Evolutionary conservation across 2,113 vertebrate species (phyloP), one percentile per base, ranked within the genome.

Genomic region (Periophthalmus modestus): DNA sequence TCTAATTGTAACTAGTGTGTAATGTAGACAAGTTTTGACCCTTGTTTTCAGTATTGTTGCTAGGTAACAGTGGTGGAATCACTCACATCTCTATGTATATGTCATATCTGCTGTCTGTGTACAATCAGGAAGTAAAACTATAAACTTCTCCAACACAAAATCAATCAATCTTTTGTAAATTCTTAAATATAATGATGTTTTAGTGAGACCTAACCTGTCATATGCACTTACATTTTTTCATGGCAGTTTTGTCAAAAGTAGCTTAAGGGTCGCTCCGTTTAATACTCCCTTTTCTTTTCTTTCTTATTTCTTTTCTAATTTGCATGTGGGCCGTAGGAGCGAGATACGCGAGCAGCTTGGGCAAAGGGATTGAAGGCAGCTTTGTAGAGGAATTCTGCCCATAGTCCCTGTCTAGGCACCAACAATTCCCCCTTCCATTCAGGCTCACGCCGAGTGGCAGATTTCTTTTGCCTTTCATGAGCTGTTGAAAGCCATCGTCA

Each of bases 381-480:
- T 86, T 88, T 85, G 74, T 78, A 68, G 69, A 34, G 66, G 78
- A 71, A 68, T 85, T 84, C 78, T 72, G 55, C 80, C 79, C 82
- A 57, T 76, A 83, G 82, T 80, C 62, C 63, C 58, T 14, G 19
- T 80, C 70, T 79, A 75, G 24, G 61, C 68, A 59, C 74, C 79
- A 77, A 73, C 81, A 71, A 82, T 82, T 82, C 78, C 83, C 73
- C 69, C 74, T 79, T 80, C 81, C 50, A 74, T 84, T 86, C 84
- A 34, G 69, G 87, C 83, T 88, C 82, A 70, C 72, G 76, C 73
- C 65, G 81, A 85, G 77, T 84, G 81, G 66, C 85, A 88, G 80
- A 80, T 88, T 86, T 88, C 72, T 68, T 87, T 78, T 79, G 82
- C 80, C 85, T 90, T 90, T 89, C 81, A 82, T 87, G 86, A 89